These are phyloP conservation scores for Ibidorhyncha struthersii DNA, from an alignment of 2,113 vertebrate species.

Conservation along the genomic window DNA sequence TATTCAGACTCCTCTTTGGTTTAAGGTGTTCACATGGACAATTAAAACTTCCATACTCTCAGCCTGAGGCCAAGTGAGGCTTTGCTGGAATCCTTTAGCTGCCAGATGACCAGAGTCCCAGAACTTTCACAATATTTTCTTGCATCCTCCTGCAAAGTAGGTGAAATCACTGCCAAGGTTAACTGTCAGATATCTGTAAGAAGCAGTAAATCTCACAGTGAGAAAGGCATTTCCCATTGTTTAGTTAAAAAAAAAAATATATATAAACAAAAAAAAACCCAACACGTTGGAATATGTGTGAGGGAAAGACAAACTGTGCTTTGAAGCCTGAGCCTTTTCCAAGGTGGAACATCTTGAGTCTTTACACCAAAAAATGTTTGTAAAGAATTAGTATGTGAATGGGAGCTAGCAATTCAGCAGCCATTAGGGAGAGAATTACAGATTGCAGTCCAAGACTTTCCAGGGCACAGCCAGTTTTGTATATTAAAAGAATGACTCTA, in stretches of 20 bases:
- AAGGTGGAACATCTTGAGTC: background rate
- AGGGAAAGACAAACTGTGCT: background rate
- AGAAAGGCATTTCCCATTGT: constrained; percentile 61
- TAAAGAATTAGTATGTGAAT: constrained; percentile 7
- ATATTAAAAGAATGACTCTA: background rate
- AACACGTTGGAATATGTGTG: background rate
- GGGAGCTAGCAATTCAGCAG: background rate
- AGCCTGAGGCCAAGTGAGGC: background rate
- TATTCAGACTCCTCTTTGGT: background rate
- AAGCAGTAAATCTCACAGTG: constrained; percentile 52
- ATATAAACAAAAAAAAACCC: background rate
- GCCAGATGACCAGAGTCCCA: constrained; percentile 21
- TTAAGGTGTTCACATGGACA: background rate
- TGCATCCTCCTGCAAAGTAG: background rate
- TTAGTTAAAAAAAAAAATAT: background rate
- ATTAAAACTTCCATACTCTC: background rate
- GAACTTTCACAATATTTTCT: background rate
- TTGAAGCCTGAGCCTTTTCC: background rate
- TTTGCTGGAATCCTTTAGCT: constrained; percentile 22
- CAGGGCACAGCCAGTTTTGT: background rate
- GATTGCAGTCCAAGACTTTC: background rate
- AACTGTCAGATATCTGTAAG: constrained; percentile 29
- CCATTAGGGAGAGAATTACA: background rate
- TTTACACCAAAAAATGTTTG: background rate
- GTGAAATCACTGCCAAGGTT: constrained; percentile 27